Evolutionary conservation across 1,140 invertebrate genomes (phyloP).

Genomic region (Zaprionus nigranus): DNA sequence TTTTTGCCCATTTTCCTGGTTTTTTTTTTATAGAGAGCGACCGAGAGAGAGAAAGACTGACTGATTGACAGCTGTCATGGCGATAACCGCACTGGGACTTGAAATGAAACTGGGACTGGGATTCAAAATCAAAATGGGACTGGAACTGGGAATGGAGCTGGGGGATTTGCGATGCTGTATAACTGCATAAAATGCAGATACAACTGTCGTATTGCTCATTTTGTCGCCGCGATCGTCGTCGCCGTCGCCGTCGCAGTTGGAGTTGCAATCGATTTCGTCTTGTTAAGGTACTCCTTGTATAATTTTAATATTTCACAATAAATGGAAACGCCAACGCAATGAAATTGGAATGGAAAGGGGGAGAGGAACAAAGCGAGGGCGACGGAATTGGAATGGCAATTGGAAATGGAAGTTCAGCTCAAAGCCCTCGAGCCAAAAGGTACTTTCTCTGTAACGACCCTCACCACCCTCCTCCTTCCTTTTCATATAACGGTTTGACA

Average conservation of each 20-base stretch:
- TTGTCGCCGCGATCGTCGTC: constrained; percentile 53
- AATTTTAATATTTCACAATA: constrained; percentile 82
- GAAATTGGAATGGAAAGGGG: constrained; percentile 7
- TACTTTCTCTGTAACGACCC: constrained; percentile 57
- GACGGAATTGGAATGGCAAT: constrained; percentile 20
- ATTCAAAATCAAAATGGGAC: constrained; percentile 1
- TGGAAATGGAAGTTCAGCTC: constrained; percentile 20
- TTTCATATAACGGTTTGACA: constrained; percentile 69
- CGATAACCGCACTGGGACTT: constrained; percentile 77
- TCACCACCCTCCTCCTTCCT: background rate
- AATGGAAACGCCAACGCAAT: constrained; percentile 65
- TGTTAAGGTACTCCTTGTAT: constrained; percentile 63
- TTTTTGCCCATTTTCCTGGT: constrained; percentile 10
- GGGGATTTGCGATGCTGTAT: constrained; percentile 31
- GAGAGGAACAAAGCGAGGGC: background rate
- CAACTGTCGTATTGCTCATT: constrained; percentile 68
- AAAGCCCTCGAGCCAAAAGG: constrained; percentile 43
- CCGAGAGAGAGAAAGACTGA: constrained; percentile 1
- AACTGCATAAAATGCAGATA: constrained; percentile 74
- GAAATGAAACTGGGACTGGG: constrained; percentile 7
- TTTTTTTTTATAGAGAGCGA: constrained; percentile 21
- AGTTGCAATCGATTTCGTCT: constrained; percentile 15
- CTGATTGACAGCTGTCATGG: constrained; percentile 78
- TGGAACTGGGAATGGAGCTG: constrained; percentile 1
- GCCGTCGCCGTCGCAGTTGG: too few species aligned